These are phyloP conservation scores for Thalpophila matura DNA, from an alignment of 2,888 invertebrate genomes.

Conservation along the genomic window DNA sequence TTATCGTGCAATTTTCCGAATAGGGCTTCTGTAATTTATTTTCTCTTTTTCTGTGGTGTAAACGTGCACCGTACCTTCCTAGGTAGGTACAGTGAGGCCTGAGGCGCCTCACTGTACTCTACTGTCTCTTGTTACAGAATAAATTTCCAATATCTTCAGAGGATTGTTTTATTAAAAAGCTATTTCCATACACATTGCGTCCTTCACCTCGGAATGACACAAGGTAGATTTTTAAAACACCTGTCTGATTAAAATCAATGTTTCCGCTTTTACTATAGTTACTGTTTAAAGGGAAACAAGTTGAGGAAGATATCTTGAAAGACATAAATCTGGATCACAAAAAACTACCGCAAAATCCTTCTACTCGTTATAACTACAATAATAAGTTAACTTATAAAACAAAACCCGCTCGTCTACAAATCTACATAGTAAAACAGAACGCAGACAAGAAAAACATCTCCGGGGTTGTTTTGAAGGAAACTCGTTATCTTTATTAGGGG, in stretches of 20 bases:
- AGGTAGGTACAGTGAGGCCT: background rate
- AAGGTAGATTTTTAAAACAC: background rate
- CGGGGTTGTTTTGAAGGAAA: conserved; percentile 70
- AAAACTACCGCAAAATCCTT: background rate
- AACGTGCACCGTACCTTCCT: background rate
- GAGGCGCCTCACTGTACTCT: background rate
- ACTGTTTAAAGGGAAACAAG: too few relatives aligned
- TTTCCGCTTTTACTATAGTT: background rate
- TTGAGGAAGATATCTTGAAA: too few relatives aligned
- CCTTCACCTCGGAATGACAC: background rate
- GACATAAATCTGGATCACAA: background rate
- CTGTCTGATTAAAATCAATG: background rate
- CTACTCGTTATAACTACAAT: conserved; percentile 5
- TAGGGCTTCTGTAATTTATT: background rate
- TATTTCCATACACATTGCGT: conserved; percentile 29
- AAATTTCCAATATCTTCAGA: conserved; percentile 39
- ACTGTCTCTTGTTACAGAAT: conserved; percentile 30
- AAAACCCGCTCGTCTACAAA: conserved; percentile 34
- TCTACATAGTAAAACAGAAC: conserved; percentile 22
- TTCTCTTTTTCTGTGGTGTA: background rate
- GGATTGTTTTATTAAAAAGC: conserved; percentile 31
- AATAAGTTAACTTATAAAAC: conserved; percentile 14
- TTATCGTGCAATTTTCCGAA: background rate
- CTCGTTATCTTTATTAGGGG: conserved; percentile 74
- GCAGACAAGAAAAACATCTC: conserved; percentile 67